Evolutionary conservation across 2,797 vertebrate genomes (phyloP), one percentile per base, ranked within the genome.

Genomic region (Jordanella pulchra): DNA sequence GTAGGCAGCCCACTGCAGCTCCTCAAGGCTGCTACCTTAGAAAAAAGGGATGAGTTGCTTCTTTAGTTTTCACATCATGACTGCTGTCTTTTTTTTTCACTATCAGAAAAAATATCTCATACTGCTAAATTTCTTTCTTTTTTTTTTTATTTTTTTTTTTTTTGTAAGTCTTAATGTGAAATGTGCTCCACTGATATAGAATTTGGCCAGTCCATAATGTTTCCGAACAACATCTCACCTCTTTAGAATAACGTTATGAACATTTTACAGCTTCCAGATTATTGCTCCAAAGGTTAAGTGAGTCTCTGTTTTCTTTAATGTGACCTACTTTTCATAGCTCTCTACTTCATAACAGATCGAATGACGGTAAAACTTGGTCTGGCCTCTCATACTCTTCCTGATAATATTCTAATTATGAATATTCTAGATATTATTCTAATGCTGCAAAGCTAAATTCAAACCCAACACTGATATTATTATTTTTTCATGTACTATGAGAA

Each of bases 241-340:
- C 47, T 65, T 70, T 81, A 68, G 15, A 50, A 71, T 60, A 70
- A 67, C 44, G 67, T 50, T 56, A 55, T 77, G 44, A 66, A 25
- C 39, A 50, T 66, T 71, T 73, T 42, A 63, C 71, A 75, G 60
- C 28, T 55, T 35, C 76, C 44, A 63, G 48, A 65, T 65, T 54
- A 65, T 78, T 47, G 58, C 54, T 53, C 17, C 53, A 1, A 32
- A 71, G 53, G 47, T 70, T 54, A 71, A 17, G 60, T 39, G 51
- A 0, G 58, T 68, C 35, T 66, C 50, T 48, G 45, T 72, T 39
- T 35, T 1, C 18, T 12, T 58, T 48, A 79, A 65, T 70, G 56
- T 39, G 50, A 44, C 27, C 51, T 30, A 0, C 14, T 65, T 10
- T 64, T 76, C 21, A 42, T 39, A 39, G 17, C 39, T 66, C 13